Conservation (phyloP, 30 jellyfish, hydroid and myxozoan species). For the Aurelia sp. region DNA sequence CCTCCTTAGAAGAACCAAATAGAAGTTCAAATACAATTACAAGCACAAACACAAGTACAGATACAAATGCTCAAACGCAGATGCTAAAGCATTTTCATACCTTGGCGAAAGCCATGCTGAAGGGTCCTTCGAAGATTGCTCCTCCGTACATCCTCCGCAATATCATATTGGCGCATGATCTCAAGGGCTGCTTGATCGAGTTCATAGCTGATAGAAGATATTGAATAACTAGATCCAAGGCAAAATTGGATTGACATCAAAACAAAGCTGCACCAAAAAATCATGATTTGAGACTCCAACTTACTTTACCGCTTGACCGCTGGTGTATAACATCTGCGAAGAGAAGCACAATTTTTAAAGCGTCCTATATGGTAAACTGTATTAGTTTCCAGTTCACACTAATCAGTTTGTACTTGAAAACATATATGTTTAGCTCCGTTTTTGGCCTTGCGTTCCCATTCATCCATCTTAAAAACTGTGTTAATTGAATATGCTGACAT, state of each 20-base stretch:
- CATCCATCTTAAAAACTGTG: too few relatives aligned
- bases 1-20: not conserved
- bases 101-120: conserved; percentile 20
- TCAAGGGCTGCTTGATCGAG: conserved; percentile 53
- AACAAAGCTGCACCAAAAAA: not conserved
- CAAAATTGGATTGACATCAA: not conserved
- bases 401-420: too few relatives aligned
- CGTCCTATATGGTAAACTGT: too few relatives aligned
- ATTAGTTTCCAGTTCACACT: too few relatives aligned
- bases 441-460: too few relatives aligned
- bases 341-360: too few relatives aligned
- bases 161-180: conserved; percentile 36
- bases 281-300: not conserved
- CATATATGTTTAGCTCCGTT: too few relatives aligned
- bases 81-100: not conserved
- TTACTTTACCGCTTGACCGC: too few relatives aligned
- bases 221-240: not conserved
- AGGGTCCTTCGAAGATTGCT: conserved; percentile 5
- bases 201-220: conserved; percentile 15
- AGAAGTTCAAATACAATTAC: too few relatives aligned
- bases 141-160: not conserved
- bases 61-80: not conserved
- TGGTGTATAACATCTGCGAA: too few relatives aligned
- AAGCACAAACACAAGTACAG: too few relatives aligned
- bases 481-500: too few relatives aligned